A percentile compares a stretch with the other conserved stretches of the same genome.
These are phyloP conservation scores for Xerus inauris DNA, from an alignment of 2,113 vertebrate species.

Conservation along the genomic window DNA sequence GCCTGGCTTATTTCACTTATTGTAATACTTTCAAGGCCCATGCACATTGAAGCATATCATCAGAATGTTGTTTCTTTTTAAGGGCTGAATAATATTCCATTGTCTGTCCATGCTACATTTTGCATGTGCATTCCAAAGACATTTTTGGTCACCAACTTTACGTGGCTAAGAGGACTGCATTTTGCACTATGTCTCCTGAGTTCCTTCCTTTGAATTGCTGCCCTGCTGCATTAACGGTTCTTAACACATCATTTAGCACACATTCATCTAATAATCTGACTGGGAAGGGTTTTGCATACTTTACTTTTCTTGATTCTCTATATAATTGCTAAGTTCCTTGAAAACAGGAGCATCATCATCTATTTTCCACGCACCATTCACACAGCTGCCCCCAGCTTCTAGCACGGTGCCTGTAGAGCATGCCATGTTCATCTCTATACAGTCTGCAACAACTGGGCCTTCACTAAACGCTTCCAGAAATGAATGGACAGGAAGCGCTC, in stretches of 20 bases:
- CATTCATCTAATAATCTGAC: not conserved
- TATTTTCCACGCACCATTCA: not conserved
- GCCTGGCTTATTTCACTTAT: not conserved
- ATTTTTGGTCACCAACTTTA: not conserved
- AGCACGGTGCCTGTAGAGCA: not conserved
- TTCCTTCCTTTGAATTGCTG: not conserved
- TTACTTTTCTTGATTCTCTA: not conserved
- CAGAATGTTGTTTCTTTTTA: not conserved
- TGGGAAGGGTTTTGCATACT: not conserved
- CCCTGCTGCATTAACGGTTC: not conserved
- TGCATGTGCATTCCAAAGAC: not conserved
- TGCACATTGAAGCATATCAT: accelerated
- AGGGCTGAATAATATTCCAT: not conserved
- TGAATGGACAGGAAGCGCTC: not conserved
- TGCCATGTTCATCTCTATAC: not conserved
- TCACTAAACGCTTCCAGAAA: not conserved
- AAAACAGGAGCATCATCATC: not conserved
- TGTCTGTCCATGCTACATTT: not conserved
- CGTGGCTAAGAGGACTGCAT: not conserved
- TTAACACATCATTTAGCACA: not conserved
- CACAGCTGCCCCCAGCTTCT: not conserved
- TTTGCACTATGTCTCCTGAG: not conserved
- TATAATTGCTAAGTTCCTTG: not conserved
- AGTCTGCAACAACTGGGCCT: no score
- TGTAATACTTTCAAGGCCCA: not conserved